phyloP scores from a whole-genome alignment of 2,113 vertebrate genomes.

The Xiphorhynchus elegans region DNA sequence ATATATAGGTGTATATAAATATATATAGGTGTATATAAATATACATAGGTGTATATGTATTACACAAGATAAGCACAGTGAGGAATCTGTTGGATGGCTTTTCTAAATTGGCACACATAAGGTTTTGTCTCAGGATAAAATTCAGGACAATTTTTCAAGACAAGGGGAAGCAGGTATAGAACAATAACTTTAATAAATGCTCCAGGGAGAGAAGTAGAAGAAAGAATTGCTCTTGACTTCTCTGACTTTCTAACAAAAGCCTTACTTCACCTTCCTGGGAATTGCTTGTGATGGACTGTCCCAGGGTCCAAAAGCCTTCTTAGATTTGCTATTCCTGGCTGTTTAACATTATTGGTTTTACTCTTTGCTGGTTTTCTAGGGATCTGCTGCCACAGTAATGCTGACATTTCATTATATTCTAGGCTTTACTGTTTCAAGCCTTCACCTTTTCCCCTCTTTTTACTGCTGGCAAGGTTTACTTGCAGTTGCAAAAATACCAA shows the following conservation, averaged over 20 bases:
- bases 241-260: background rate
- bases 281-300: background rate
- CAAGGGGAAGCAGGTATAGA: background rate
- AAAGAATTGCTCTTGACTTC: background rate
- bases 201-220: background rate
- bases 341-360: background rate
- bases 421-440: constrained; percentile 31
- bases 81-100: background rate
- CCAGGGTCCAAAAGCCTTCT: background rate
- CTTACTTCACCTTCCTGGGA: background rate
- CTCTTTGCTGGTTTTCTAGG: background rate
- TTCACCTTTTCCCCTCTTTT: constrained; percentile 43
- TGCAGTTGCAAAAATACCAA: background rate
- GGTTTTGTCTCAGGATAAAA: background rate
- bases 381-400: constrained; percentile 9
- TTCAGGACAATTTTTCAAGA: background rate
- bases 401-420: constrained; percentile 44
- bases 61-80: background rate
- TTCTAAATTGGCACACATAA: background rate
- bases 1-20: too few relatives aligned
- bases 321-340: background rate
- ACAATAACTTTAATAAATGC: background rate
- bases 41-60: background rate
- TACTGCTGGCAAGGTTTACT: constrained; percentile 40
- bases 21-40: background rate